phyloP scores from a whole-genome alignment of 2,113 vertebrate species.

The Austrofundulus limnaeus region DNA sequence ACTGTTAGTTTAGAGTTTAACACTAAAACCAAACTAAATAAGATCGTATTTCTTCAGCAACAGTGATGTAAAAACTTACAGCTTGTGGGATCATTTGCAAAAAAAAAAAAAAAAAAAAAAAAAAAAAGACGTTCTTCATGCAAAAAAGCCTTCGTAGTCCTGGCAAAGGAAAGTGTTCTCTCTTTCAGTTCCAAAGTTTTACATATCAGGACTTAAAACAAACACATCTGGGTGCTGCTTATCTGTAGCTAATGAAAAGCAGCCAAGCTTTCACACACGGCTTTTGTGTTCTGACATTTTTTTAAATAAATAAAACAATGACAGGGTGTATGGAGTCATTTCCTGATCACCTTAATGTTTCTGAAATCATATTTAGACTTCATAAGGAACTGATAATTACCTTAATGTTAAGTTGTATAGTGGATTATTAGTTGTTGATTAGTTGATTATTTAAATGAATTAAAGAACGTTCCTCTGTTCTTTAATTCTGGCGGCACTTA shows the following conservation, averaged over 20 bases:
- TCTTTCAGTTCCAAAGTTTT: background rate
- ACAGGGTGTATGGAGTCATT: too few relatives aligned
- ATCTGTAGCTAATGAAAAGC: too few relatives aligned
- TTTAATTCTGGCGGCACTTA: too few relatives aligned
- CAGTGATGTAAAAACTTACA: background rate
- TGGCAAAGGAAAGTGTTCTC: background rate
- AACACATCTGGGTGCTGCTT: background rate
- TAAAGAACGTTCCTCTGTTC: too few relatives aligned
- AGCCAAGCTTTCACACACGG: background rate
- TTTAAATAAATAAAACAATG: too few relatives aligned
- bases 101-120: background rate
- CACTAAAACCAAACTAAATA: background rate
- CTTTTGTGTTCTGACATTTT: background rate
- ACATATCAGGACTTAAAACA: background rate
- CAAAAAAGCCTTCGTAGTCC: background rate
- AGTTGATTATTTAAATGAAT: too few relatives aligned
- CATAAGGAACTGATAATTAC: too few relatives aligned
- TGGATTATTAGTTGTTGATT: too few relatives aligned
- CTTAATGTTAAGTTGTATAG: too few relatives aligned
- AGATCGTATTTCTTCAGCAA: background rate
- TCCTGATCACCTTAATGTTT: too few relatives aligned
- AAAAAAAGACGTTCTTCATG: background rate
- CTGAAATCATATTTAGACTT: too few relatives aligned
- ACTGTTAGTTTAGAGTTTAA: background rate
- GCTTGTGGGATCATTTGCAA: constrained; percentile 2